Evolutionary conservation across 2,113 vertebrate species (phyloP).

Genomic region (Columbina picui): DNA sequence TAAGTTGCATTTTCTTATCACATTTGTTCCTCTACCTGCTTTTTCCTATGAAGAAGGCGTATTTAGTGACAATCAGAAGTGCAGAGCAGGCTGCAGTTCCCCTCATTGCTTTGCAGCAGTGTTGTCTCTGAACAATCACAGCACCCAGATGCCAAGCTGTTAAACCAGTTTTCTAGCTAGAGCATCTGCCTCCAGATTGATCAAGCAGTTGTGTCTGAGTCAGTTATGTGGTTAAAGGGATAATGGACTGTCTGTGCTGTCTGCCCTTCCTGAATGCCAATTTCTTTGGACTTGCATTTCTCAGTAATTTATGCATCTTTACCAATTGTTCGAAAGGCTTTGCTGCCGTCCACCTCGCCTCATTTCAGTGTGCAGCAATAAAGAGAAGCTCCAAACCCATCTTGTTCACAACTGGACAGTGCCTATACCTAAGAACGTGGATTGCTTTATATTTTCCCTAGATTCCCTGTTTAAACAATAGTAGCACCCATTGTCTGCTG

Average conservation of each 20-base stretch:
- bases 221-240: slow-evolving; percentile 67
- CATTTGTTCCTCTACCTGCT: not conserved
- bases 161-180: slow-evolving; percentile 12
- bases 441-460: not conserved
- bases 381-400: not conserved
- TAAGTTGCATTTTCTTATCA: not conserved
- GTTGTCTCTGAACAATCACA: not conserved
- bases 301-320: slow-evolving; percentile 43
- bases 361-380: not conserved
- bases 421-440: not conserved
- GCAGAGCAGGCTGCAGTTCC: not conserved
- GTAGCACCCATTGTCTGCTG: not conserved
- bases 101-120: not conserved
- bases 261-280: slow-evolving; percentile 61
- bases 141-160: not conserved
- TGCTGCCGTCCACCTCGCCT: not conserved
- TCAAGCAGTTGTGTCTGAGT: slow-evolving; percentile 55
- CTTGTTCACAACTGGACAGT: not conserved
- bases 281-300: slow-evolving; percentile 51
- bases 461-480: not conserved
- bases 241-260: slow-evolving; percentile 51
- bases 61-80: not conserved
- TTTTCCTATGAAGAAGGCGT: not conserved
- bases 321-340: not conserved
- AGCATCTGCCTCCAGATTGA: slow-evolving; percentile 45